A percentile compares a stretch with the other conserved stretches of the same genome.
Conservation (phyloP, 2,888 invertebrate genomes). For the Leucophenga montana region DNA sequence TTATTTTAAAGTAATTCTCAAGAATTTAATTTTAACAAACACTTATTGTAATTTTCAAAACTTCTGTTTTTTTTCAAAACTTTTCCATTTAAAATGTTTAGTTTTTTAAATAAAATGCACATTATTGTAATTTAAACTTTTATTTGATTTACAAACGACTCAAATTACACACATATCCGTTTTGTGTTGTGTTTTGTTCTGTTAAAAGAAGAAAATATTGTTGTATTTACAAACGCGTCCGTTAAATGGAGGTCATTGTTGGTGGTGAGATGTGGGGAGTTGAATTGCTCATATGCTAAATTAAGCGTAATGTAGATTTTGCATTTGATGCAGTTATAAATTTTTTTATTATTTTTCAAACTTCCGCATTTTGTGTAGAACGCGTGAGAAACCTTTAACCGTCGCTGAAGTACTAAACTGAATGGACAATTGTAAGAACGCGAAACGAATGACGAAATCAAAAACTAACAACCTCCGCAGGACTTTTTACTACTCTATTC, state of each 20-base stretch:
- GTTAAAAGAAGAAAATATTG: no score
- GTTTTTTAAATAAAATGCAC: no score
- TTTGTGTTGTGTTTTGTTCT: not conserved
- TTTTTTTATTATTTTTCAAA: conserved; percentile 17
- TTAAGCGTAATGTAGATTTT: no score
- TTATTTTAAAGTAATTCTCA: not conserved
- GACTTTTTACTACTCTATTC: not conserved
- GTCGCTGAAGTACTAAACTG: conserved; percentile 70
- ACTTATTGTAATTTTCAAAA: no score
- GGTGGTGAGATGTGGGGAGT: not conserved
- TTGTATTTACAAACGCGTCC: no score
- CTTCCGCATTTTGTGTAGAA: conserved; percentile 53
- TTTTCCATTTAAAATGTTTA: no score
- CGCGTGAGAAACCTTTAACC: conserved; percentile 71
- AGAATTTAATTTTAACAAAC: no score
- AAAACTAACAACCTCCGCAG: conserved; percentile 3
- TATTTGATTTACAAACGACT: not conserved
- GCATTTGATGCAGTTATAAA: not conserved
- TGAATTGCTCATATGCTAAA: conserved; percentile 8
- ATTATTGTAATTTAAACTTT: no score
- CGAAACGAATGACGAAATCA: not conserved
- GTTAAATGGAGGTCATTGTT: no score
- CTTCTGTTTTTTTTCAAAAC: no score
- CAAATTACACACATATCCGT: not conserved
- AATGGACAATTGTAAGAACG: conserved; percentile 48